Evolutionary conservation across 2,797 vertebrate species (phyloP).

Genomic region (Austrolebias charrua): DNA sequence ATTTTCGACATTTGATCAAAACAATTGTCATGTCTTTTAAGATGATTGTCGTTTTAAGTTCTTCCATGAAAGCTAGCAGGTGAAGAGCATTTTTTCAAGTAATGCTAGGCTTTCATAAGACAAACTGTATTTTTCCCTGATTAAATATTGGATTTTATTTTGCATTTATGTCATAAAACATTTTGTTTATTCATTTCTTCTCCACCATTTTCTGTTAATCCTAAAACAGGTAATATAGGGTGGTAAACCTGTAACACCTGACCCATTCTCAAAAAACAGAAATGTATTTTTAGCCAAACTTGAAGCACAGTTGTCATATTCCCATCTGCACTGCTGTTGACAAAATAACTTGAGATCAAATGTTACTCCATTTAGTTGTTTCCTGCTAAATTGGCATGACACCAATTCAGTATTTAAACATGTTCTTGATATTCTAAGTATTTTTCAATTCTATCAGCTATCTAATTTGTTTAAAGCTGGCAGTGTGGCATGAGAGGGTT

Average conservation of each 20-base stretch:
- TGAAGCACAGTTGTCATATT: neutral
- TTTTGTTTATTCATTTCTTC: too few relatives aligned
- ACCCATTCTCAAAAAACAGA: constrained; percentile 5
- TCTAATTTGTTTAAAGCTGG: constrained; percentile 11
- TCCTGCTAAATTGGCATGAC: neutral
- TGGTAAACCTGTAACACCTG: neutral
- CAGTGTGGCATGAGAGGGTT: constrained; percentile 24
- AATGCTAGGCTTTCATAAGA: too few relatives aligned
- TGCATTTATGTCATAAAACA: too few relatives aligned
- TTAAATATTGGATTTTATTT: too few relatives aligned
- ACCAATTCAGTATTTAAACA: constrained; percentile 11
- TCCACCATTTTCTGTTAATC: too few relatives aligned
- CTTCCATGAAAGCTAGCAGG: too few relatives aligned
- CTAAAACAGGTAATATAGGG: too few relatives aligned
- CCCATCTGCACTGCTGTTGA: neutral
- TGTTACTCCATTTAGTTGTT: neutral
- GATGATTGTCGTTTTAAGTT: too few relatives aligned
- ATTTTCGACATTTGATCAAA: too few relatives aligned
- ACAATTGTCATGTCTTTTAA: too few relatives aligned
- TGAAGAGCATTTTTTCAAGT: too few relatives aligned
- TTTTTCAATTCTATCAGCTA: constrained; percentile 6
- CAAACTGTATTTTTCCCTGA: too few relatives aligned
- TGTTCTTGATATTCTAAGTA: constrained; percentile 9
- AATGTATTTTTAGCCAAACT: neutral
- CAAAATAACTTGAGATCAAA: neutral